Evolutionary conservation across 2,888 invertebrate genomes (phyloP).

Genomic region (Drosophila greeni): DNA sequence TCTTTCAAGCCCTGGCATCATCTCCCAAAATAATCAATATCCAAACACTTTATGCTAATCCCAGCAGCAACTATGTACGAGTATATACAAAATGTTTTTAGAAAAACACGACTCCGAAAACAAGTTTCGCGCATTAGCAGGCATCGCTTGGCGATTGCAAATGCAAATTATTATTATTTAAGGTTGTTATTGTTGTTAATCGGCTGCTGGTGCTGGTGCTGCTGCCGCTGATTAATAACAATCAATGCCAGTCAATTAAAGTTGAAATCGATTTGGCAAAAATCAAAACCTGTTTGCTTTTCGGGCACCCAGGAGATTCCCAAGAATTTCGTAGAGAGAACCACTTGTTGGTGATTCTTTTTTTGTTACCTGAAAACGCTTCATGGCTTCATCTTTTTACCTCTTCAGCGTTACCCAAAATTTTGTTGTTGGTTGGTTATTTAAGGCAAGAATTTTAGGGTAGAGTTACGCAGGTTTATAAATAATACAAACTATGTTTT

Average conservation of each 20-base stretch:
- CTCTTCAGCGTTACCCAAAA: slow-evolving; percentile 1
- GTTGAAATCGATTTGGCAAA: slow-evolving; percentile 35
- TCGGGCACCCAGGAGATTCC: slow-evolving; percentile 11
- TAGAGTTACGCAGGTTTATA: not conserved
- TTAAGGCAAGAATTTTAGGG: not conserved
- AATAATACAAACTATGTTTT: no score
- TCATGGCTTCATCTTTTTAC: no score
- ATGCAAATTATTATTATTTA: slow-evolving; percentile 30
- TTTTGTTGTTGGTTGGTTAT: not conserved
- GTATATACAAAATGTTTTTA: slow-evolving; percentile 22
- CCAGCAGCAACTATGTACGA: slow-evolving; percentile 50
- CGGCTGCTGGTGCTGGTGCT: slow-evolving; percentile 14
- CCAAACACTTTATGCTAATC: slow-evolving; percentile 14
- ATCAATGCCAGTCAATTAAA: slow-evolving; percentile 59
- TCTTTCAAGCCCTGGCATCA: slow-evolving; percentile 28
- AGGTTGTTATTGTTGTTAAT: slow-evolving; percentile 8
- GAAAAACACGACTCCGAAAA: slow-evolving; percentile 37
- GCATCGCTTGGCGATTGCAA: slow-evolving; percentile 31
- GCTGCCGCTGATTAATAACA: slow-evolving; percentile 52
- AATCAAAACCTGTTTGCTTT: slow-evolving; percentile 34
- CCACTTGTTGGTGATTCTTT: slow-evolving; percentile 14
- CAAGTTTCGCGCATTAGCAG: slow-evolving; percentile 59
- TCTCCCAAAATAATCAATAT: slow-evolving; percentile 34
- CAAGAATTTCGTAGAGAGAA: slow-evolving; percentile 10
- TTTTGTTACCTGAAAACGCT: slow-evolving; percentile 15